Evolutionary conservation across 2,797 vertebrate species (phyloP).

Genomic region (Myotis myotis): DNA sequence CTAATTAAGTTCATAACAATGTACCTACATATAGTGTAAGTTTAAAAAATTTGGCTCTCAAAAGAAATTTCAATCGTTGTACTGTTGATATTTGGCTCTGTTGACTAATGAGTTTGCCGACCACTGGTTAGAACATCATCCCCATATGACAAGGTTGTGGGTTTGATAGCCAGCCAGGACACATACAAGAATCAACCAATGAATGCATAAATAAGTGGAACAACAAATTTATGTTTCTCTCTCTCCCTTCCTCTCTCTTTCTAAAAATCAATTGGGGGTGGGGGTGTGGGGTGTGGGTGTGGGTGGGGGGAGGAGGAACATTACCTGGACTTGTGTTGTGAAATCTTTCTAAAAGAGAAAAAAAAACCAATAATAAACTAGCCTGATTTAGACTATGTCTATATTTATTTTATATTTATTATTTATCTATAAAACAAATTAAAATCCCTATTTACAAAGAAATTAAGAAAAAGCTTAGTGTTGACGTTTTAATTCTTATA

Average conservation of each 20-base stretch:
- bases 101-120: too few relatives aligned
- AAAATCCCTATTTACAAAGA: not conserved
- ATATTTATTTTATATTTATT: conserved; percentile 26
- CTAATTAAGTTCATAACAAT: too few relatives aligned
- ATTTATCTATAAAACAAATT: conserved; percentile 12
- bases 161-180: too few relatives aligned
- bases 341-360: not conserved
- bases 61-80: too few relatives aligned
- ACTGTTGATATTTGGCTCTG: too few relatives aligned
- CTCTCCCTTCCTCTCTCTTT: not conserved
- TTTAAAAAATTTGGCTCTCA: too few relatives aligned
- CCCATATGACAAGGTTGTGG: too few relatives aligned
- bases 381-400: not conserved
- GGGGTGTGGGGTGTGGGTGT: too few relatives aligned
- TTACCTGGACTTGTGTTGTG: not conserved
- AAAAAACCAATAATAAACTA: not conserved
- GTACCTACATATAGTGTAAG: too few relatives aligned
- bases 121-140: too few relatives aligned
- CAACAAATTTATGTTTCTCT: not conserved
- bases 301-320: not conserved
- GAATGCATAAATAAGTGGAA: too few relatives aligned
- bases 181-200: too few relatives aligned
- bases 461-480: not conserved
- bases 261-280: not conserved
- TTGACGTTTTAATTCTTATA: not conserved